Percentiles rank a stretch among this genome's conserved stretches.
Evolutionary conservation across 2,113 vertebrate genomes (phyloP).

Genomic region (Archilochus colubris): DNA sequence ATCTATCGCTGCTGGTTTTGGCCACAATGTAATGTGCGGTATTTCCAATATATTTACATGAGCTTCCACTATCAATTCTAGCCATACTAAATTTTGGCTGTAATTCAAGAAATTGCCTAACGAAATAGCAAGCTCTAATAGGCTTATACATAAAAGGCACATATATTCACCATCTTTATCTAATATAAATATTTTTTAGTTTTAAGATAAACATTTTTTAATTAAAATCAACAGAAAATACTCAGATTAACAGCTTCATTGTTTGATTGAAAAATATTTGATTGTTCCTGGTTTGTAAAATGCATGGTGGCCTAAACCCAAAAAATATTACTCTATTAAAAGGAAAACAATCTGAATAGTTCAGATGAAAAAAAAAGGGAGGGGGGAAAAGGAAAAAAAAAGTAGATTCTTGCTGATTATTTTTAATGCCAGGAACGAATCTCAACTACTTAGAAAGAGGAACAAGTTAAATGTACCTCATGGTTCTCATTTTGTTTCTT

Average conservation of each 20-base stretch:
- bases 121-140: not conserved
- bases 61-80: not conserved
- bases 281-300: not conserved
- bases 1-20: not conserved
- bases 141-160: too few species aligned
- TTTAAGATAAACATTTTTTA: not conserved
- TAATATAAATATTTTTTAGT: not conserved
- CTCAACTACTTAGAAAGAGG: not conserved
- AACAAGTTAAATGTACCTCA: not conserved
- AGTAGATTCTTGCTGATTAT: not conserved
- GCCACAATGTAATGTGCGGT: not conserved
- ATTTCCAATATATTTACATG: not conserved
- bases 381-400: not conserved
- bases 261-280: not conserved
- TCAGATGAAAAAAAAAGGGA: not conserved
- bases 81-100: not conserved
- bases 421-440: not conserved
- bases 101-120: not conserved
- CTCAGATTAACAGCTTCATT: not conserved
- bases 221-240: not conserved
- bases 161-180: rapidly evolving
- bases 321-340: not conserved
- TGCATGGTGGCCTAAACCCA: not conserved
- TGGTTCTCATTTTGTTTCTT: not conserved
- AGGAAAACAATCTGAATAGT: not conserved